phyloP scores from a whole-genome alignment of 2,797 vertebrate genomes.

The Falco naumanni region DNA sequence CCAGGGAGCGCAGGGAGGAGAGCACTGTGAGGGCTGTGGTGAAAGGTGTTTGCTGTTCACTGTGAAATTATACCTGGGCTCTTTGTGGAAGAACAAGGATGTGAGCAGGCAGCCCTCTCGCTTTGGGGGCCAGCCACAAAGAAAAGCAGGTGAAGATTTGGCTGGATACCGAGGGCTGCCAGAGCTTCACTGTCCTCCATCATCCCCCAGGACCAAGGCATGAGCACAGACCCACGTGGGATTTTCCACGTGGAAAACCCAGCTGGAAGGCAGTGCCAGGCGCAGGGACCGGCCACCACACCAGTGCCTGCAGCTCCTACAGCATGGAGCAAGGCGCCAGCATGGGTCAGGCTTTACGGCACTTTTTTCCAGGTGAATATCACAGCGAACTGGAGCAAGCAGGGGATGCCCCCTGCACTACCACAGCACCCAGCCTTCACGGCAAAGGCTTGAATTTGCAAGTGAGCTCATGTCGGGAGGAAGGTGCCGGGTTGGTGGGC shows the following conservation, averaged over 20 bases:
- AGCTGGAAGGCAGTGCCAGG: not conserved
- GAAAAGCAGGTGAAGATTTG: not conserved
- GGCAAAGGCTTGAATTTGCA: not conserved
- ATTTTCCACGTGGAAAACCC: not conserved
- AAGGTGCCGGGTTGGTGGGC: not conserved
- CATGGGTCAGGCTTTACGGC: not conserved
- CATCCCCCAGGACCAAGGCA: not conserved
- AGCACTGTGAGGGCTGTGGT: not conserved
- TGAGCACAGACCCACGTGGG: not conserved
- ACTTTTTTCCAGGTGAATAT: not conserved
- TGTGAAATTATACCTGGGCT: not conserved
- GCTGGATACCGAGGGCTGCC: not conserved
- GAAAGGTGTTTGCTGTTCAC: not conserved
- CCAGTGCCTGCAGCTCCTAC: not conserved
- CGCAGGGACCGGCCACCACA: fast-evolving
- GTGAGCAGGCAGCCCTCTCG: not conserved
- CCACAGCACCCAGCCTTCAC: too few relatives aligned
- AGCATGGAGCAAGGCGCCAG: fast-evolving
- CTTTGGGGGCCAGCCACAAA: not conserved
- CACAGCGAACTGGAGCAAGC: fast-evolving
- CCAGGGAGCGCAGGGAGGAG: not conserved
- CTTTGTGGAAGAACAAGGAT: not conserved
- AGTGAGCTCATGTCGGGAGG: not conserved
- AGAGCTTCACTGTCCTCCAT: not conserved
- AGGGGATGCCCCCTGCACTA: not conserved